Evolutionary conservation across 2,797 vertebrate species (phyloP).

Genomic region (Pseudochaenichthys georgianus): DNA sequence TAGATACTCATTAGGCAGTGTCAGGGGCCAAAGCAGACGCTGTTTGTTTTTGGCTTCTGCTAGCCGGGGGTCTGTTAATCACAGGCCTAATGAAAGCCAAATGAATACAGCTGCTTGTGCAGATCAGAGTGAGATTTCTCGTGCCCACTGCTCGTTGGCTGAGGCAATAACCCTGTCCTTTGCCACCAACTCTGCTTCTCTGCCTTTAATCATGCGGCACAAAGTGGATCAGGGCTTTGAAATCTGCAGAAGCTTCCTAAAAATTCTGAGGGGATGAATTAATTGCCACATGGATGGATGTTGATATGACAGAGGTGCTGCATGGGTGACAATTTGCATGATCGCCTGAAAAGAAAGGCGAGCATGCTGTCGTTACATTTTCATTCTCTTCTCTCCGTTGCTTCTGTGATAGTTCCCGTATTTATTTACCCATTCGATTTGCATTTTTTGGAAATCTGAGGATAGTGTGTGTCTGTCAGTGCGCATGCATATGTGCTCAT

Average conservation of each 20-base stretch:
- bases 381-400: slow-evolving; percentile 41
- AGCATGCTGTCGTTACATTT: slow-evolving; percentile 52
- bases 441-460: slow-evolving; percentile 36
- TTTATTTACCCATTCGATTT: slow-evolving; percentile 58
- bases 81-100: slow-evolving; percentile 76
- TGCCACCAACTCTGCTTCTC: slow-evolving; percentile 44
- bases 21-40: slow-evolving; percentile 47
- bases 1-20: slow-evolving; percentile 46
- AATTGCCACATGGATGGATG: slow-evolving; percentile 45
- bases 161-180: slow-evolving; percentile 56
- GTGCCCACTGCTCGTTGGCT: slow-evolving; percentile 53
- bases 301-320: slow-evolving; percentile 48
- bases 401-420: slow-evolving; percentile 34
- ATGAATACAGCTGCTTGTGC: slow-evolving; percentile 75
- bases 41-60: slow-evolving; percentile 60
- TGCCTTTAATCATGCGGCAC: slow-evolving; percentile 59
- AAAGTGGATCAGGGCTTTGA: slow-evolving; percentile 62
- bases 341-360: slow-evolving; percentile 59
- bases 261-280: slow-evolving; percentile 51
- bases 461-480: slow-evolving; percentile 8
- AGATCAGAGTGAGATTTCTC: slow-evolving; percentile 65
- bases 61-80: slow-evolving; percentile 63
- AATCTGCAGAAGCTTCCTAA: slow-evolving; percentile 46
- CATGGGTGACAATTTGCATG: slow-evolving; percentile 59
- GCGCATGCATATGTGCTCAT: slow-evolving; percentile 1